Percentiles rank a stretch among this genome's conserved stretches.
Evolutionary conservation across 1,140 invertebrate species (phyloP).

Genomic region (Calliphora vicina): DNA sequence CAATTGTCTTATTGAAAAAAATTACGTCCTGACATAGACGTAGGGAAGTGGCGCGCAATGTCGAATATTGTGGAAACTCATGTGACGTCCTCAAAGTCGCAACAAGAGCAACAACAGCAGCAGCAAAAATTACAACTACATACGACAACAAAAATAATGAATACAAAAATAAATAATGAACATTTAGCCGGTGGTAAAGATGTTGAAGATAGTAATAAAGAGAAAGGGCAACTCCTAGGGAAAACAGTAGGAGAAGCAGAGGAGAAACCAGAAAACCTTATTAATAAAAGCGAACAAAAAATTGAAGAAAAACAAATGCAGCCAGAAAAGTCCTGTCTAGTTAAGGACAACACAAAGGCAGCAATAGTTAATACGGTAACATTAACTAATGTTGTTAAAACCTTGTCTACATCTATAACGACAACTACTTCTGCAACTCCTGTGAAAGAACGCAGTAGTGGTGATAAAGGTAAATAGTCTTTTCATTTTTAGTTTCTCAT

Average conservation of each 20-base stretch:
- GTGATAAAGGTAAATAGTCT: constrained; percentile 28
- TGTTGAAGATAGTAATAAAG: neutral
- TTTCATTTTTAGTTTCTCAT: neutral
- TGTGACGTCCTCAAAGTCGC: constrained; percentile 29
- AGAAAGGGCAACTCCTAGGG: neutral
- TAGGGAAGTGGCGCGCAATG: constrained; percentile 34
- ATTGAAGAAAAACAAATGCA: neutral
- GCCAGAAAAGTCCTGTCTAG: neutral
- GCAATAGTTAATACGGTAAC: neutral
- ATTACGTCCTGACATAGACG: constrained; percentile 17
- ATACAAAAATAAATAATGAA: constrained; percentile 28
- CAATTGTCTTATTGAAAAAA: neutral
- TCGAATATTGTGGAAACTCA: constrained; percentile 32
- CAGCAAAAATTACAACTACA: constrained; percentile 3
- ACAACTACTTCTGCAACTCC: neutral
- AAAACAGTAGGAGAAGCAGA: neutral
- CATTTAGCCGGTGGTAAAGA: neutral
- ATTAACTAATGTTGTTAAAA: neutral
- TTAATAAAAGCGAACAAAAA: neutral
- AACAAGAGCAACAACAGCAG: neutral
- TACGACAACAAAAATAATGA: neutral
- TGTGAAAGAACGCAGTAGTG: constrained; percentile 10
- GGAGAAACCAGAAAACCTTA: neutral
- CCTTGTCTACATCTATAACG: neutral
- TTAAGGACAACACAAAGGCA: neutral